Evolutionary conservation across 2,113 vertebrate species (phyloP), one percentile per base, ranked within the genome.

Genomic region (Sylvia atricapilla): DNA sequence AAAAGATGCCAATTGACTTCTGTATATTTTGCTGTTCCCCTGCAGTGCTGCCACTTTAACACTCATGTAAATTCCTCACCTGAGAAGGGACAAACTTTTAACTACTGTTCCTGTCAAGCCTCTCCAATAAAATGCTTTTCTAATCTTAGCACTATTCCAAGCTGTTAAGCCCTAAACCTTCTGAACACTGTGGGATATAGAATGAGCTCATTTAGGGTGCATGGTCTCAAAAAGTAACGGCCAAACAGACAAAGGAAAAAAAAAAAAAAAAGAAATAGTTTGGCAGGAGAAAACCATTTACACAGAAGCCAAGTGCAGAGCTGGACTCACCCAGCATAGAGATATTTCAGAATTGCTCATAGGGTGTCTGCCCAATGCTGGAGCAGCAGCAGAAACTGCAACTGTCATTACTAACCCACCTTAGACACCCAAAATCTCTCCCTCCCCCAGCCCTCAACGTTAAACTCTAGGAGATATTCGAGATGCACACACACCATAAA

Each of bases 321-420:
- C 17, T 62, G 35, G 35, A 19, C 10, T 69, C 23, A 11, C 3
- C 1, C 22, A 79, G 30, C 3, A 3, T 0, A 8, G 24, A 78
- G 13, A 9, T 81, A 11, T 24, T 81, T 17, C 49, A 52, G n/a
- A 62, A 5, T 6, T 56, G 18, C 10, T 35, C 67, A 25, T 0
- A 3, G 11, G 9, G 15, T 16, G 19, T 9, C 39, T 27, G 39
- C 83, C 22, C 47, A 19, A 3, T 27, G 14, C 67, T 43, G 44
- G 21, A 75, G n/a, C 50, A 75, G 49, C 52, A 52, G 41, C 17
- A 70, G 28, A 58, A 59, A 27, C 13, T 23, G n/a, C 28, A 60
- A 19, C 13, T 52, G 33, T 39, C 39, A 13, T 47, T 44, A 16
- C 35, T 24, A 59, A 79, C 5, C 23, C 31, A 50, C 10, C 0